Evolutionary conservation across 2,797 vertebrate species (phyloP).

Genomic region (Psittacula derbiana): DNA sequence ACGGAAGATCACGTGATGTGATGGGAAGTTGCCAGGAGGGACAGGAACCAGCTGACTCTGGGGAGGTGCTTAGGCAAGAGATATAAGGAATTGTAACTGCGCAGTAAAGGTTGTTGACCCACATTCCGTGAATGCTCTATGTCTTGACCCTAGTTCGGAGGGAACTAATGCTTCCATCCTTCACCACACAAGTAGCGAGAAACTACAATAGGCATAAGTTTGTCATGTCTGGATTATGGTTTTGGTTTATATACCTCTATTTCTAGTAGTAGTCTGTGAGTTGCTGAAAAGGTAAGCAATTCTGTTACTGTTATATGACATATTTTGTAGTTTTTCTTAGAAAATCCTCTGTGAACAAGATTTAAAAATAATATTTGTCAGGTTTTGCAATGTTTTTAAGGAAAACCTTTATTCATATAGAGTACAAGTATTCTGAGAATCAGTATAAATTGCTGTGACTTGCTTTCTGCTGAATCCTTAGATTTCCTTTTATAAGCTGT

Average conservation of each 20-base stretch:
- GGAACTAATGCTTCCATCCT: no score
- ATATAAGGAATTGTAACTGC: no score
- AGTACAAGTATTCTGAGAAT: not conserved
- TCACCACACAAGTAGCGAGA: no score
- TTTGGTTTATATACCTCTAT: not conserved
- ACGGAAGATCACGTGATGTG: no score
- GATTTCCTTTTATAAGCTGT: not conserved
- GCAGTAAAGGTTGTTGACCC: no score
- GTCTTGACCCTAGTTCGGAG: no score
- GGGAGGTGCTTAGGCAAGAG: no score
- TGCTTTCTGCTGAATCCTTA: not conserved
- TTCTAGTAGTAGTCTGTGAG: not conserved
- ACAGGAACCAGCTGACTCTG: no score
- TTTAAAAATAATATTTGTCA: not conserved
- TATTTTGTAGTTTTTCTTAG: not conserved
- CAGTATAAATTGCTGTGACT: not conserved
- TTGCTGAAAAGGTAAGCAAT: not conserved
- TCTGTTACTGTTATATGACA: not conserved
- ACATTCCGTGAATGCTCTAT: no score
- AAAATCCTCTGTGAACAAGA: not conserved
- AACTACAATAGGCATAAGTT: not conserved
- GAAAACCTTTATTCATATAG: not conserved
- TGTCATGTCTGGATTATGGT: not conserved
- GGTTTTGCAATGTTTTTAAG: not conserved
- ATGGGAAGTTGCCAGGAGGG: no score